Conservation (phyloP, 2,113 vertebrate genomes). For the Alethe castanea region DNA sequence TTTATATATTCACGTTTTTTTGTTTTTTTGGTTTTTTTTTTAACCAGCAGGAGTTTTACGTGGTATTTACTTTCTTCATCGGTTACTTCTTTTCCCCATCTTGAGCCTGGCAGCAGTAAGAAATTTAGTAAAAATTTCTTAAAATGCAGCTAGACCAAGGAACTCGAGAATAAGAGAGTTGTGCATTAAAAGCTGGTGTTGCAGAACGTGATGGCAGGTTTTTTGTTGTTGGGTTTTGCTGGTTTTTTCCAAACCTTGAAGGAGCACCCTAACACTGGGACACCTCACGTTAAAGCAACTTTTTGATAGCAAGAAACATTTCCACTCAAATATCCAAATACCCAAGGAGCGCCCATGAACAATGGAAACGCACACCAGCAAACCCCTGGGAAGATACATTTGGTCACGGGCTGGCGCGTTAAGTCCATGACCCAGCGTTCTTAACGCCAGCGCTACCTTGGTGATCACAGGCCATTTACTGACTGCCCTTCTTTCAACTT, state of each 20-base stretch:
- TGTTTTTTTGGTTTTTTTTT: not conserved
- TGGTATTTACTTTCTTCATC: not conserved
- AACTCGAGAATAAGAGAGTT: rapidly evolving
- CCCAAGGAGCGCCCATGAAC: not conserved
- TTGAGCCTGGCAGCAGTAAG: not conserved
- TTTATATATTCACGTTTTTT: not conserved
- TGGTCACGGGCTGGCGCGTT: not conserved
- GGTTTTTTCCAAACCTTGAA: not conserved
- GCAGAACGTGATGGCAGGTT: not conserved
- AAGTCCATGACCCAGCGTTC: not conserved
- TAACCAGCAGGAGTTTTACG: not conserved
- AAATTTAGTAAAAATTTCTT: not conserved
- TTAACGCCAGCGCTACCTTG: not conserved
- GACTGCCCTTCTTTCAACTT: not conserved
- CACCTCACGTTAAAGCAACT: not conserved
- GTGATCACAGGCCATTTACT: not conserved
- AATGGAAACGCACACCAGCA: not conserved
- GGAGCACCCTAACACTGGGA: not conserved
- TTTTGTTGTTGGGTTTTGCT: not conserved
- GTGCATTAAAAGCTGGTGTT: not conserved
- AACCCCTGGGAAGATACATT: not conserved
- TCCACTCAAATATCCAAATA: not conserved
- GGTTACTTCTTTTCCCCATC: not conserved
- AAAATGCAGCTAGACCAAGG: not conserved
- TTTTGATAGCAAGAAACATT: not conserved